Conservation (phyloP, 2,113 vertebrate species). For the Reinhardtius hippoglossoides region DNA sequence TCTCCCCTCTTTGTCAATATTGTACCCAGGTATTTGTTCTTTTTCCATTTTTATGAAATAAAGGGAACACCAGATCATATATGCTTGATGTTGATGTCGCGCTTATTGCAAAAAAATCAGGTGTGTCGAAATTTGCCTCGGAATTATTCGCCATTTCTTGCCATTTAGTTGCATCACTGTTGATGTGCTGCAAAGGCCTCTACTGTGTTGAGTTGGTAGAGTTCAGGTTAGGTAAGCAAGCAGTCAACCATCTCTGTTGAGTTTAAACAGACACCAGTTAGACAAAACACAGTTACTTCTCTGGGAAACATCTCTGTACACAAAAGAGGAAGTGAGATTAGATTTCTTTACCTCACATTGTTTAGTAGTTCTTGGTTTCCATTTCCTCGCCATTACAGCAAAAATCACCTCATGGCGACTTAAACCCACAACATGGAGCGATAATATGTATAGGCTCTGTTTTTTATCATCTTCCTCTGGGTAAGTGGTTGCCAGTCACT, state of each 20-base stretch:
- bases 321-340: slow-evolving; percentile 7
- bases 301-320: background rate
- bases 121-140: no score
- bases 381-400: background rate
- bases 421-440: background rate
- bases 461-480: background rate
- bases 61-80: no score
- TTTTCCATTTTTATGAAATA: no score
- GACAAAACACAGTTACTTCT: no score
- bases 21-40: no score
- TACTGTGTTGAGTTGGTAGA: background rate
- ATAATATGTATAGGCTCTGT: background rate
- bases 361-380: background rate
- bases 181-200: no score
- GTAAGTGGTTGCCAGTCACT: slow-evolving; percentile 1
- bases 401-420: background rate
- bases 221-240: background rate
- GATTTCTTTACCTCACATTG: background rate
- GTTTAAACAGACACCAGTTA: no score
- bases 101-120: no score
- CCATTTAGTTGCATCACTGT: no score
- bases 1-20: no score
- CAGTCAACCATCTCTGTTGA: background rate
- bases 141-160: no score
- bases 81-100: no score